These are phyloP conservation scores for Rhynchomys soricoides DNA, from an alignment of 2,113 vertebrate species.

Conservation along the genomic window DNA sequence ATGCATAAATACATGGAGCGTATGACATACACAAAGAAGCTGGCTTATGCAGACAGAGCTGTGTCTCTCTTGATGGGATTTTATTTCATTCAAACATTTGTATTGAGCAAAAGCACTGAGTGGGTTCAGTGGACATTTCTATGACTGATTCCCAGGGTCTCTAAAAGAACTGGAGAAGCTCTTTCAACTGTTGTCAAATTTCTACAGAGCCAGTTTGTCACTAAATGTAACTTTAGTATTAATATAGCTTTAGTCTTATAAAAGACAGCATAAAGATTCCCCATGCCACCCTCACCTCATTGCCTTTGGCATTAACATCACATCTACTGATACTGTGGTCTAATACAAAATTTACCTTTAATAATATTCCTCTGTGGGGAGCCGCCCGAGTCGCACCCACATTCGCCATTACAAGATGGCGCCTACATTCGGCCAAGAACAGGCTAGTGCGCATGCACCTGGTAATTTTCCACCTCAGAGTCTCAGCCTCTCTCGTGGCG, in stretches of 20 bases:
- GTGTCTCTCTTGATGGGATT: not conserved
- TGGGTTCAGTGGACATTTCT: constrained; percentile 4
- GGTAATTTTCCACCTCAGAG: no score
- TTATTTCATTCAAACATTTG: not conserved
- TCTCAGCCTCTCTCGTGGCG: no score
- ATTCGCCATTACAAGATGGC: no score
- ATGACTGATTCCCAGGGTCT: not conserved
- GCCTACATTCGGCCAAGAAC: no score
- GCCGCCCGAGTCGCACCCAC: no score
- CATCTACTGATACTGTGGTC: not conserved
- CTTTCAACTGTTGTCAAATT: not conserved
- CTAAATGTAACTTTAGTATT: not conserved
- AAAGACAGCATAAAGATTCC: not conserved
- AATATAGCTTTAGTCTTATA: constrained; percentile 32
- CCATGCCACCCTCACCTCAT: not conserved
- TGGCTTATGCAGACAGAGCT: not conserved
- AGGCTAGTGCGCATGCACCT: no score
- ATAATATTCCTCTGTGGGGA: not conserved
- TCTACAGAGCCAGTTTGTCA: not conserved
- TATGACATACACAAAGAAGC: not conserved
- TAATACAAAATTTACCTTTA: not conserved
- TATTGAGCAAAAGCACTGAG: not conserved
- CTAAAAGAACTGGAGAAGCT: not conserved
- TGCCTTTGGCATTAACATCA: not conserved
- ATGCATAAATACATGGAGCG: not conserved